phyloP scores from a whole-genome alignment of 35 echinoderm and acorn worm genomes.

The Holothuria glaberrima region DNA sequence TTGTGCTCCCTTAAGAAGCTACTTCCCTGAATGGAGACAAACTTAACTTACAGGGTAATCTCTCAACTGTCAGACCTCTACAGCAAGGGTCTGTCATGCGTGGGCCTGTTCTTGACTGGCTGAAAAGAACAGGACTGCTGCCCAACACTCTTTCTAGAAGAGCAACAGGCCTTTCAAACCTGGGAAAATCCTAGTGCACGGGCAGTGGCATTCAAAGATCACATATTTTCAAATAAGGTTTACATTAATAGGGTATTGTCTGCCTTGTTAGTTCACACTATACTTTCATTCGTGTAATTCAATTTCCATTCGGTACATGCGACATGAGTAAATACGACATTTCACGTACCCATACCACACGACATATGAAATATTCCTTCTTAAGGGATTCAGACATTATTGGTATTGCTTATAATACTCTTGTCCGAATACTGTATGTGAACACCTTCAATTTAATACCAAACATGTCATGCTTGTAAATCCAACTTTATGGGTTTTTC shows the following conservation, averaged over 20 bases:
- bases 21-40: no score
- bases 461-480: slow-evolving; percentile 3
- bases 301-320: not conserved
- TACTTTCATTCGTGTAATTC: not conserved
- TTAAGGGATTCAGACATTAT: no score
- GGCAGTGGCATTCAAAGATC: no score
- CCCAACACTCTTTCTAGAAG: not conserved
- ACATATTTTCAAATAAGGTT: no score
- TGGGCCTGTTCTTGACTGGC: no score
- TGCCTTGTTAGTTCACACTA: slow-evolving; percentile 1
- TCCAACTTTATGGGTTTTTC: not conserved
- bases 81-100: no score
- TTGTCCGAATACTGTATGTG: not conserved
- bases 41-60: not conserved
- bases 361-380: no score
- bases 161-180: not conserved
- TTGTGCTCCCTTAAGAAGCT: no score
- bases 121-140: no score
- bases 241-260: not conserved
- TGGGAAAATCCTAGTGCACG: not conserved
- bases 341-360: no score
- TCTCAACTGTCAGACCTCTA: no score
- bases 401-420: not conserved
- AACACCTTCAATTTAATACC: no score
- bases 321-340: not conserved